Evolutionary conservation across 64 coral and sea anemone genomes (phyloP).

Genomic region (Cladopsammia gracilis): DNA sequence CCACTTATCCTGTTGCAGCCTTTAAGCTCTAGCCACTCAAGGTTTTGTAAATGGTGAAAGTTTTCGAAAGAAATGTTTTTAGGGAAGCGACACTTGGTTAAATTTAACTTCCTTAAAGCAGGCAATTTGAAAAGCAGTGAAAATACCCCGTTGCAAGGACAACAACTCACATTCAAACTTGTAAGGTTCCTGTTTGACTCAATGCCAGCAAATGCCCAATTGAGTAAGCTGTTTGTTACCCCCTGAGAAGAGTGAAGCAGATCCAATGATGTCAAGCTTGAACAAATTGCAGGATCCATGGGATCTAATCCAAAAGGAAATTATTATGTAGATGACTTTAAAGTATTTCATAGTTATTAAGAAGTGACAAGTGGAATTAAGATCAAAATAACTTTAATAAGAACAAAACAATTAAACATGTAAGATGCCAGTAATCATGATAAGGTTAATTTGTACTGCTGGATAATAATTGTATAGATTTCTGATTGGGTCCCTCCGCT

Average conservation of each 20-base stretch:
- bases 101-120: background rate
- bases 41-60: background rate
- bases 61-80: background rate
- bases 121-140: background rate
- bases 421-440: too few species aligned
- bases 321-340: too few species aligned
- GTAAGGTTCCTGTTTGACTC: background rate
- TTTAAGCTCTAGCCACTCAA: constrained; percentile 15
- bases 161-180: background rate
- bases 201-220: background rate
- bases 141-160: background rate
- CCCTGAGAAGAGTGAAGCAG: background rate
- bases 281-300: background rate
- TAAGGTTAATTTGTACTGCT: too few species aligned
- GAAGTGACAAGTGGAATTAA: too few species aligned
- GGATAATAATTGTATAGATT: too few species aligned
- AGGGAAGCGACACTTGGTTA: background rate
- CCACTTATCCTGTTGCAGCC: background rate
- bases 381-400: too few species aligned
- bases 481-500: too few species aligned
- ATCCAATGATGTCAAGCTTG: background rate
- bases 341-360: too few species aligned
- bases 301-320: background rate
- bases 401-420: too few species aligned
- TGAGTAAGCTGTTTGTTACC: background rate